Conservation (phyloP, 2,113 vertebrate species). For the Terrapene triunguis region DNA sequence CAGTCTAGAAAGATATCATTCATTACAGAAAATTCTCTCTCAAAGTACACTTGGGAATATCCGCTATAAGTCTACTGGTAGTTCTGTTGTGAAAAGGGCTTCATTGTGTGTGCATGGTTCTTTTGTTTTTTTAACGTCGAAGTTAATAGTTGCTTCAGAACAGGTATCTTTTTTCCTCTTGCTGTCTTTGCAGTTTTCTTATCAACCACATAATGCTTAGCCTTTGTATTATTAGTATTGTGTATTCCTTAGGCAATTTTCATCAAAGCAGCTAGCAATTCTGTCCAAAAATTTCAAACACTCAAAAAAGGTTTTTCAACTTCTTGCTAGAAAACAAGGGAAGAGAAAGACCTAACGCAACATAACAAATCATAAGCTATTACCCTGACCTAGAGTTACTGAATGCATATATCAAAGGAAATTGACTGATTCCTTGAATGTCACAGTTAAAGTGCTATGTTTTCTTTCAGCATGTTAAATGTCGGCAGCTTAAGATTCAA, state of each 20-base stretch:
- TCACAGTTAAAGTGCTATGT: slow-evolving; percentile 6
- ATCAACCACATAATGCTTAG: not conserved
- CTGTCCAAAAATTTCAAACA: not conserved
- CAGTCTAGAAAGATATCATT: not conserved
- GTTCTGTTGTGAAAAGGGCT: slow-evolving; percentile 18
- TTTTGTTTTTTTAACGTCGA: not conserved
- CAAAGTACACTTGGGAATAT: slow-evolving; percentile 8
- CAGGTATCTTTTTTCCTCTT: not conserved
- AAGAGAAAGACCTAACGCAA: slow-evolving; percentile 7
- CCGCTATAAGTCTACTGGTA: not conserved
- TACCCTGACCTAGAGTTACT: slow-evolving; percentile 1
- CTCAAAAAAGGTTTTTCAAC: not conserved
- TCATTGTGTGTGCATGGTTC: not conserved
- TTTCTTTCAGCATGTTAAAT: slow-evolving; percentile 4
- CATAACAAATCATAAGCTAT: slow-evolving; percentile 12
- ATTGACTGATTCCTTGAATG: slow-evolving; percentile 19
- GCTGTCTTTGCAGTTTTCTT: slow-evolving; percentile 12
- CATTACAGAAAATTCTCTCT: not conserved
- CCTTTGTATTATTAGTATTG: not conserved
- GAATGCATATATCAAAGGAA: not conserved
- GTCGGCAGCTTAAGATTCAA: not conserved
- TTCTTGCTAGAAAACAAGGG: slow-evolving; percentile 13
- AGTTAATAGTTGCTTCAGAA: not conserved
- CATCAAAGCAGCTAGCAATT: slow-evolving; percentile 4
- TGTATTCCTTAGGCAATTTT: not conserved